Percentiles rank a stretch among this genome's conserved stretches.
Evolutionary conservation across 2,888 invertebrate species (phyloP).

Genomic region (Physocephala rufipes): DNA sequence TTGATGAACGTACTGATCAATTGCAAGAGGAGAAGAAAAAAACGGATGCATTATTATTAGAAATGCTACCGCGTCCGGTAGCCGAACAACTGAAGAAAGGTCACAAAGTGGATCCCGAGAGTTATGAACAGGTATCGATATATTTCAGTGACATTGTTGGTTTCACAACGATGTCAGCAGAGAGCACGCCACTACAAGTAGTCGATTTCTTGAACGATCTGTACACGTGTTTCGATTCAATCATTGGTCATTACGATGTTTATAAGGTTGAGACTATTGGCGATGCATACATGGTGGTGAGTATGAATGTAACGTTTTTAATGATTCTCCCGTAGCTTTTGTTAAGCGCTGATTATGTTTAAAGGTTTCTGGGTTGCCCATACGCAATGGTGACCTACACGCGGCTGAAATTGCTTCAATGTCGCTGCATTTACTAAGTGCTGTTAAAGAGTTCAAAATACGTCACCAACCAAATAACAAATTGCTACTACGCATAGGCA

Average conservation of each 20-base stretch:
- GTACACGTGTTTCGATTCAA: constrained; percentile 94
- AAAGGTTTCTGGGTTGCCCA: constrained; percentile 86
- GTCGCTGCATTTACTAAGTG: constrained; percentile 86
- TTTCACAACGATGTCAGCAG: constrained; percentile 91
- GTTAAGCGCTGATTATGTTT: background rate
- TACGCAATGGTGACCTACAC: constrained; percentile 87
- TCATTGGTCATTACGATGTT: constrained; percentile 90
- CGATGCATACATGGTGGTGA: constrained; percentile 91
- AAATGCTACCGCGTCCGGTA: constrained; percentile 90
- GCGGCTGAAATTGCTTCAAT: constrained; percentile 94
- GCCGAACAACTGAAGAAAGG: constrained; percentile 92
- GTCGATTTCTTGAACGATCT: constrained; percentile 93
- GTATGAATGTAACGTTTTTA: too few species aligned
- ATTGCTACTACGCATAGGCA: constrained; percentile 86
- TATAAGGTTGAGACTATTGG: constrained; percentile 95
- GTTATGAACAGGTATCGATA: constrained; percentile 86
- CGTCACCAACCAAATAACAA: constrained; percentile 87
- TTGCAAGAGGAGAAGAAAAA: constrained; percentile 96
- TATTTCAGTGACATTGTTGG: constrained; percentile 96
- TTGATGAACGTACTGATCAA: constrained; percentile 93
- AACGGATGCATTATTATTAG: constrained; percentile 87
- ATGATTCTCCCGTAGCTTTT: background rate
- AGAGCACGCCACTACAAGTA: constrained; percentile 89
- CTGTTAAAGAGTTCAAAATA: constrained; percentile 86
- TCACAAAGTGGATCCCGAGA: constrained; percentile 87